phyloP scores from a whole-genome alignment of 1,140 invertebrate species.

The Meloidogyne hapla region DNA sequence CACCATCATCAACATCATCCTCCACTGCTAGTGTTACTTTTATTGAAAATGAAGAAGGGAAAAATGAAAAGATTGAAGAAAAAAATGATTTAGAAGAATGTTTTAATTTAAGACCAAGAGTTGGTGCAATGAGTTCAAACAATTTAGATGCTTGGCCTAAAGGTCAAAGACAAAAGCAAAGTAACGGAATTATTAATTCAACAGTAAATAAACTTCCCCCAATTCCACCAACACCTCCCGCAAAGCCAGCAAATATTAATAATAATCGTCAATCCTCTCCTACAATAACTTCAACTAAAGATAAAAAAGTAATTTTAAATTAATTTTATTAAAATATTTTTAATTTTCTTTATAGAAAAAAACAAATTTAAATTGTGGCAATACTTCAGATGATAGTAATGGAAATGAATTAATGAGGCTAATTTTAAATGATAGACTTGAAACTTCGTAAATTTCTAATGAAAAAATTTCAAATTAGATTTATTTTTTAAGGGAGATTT shows the following conservation, averaged over 20 bases:
- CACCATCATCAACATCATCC: not conserved
- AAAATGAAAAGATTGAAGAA: not conserved
- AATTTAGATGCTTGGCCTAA: not conserved
- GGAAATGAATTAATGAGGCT: constrained; percentile 38
- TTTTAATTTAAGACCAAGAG: not conserved
- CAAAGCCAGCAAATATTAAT: not conserved
- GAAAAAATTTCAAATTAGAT: not conserved
- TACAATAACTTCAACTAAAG: not conserved
- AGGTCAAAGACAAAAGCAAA: not conserved
- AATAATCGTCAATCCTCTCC: constrained; percentile 1
- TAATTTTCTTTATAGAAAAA: not conserved
- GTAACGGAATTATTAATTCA: not conserved
- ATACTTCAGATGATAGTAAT: not conserved
- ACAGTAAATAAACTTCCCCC: not conserved
- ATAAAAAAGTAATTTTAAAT: not conserved
- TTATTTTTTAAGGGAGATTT: not conserved
- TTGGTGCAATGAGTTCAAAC: not conserved
- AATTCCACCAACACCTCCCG: constrained; percentile 10
- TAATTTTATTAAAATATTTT: not conserved
- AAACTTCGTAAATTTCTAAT: constrained; percentile 45
- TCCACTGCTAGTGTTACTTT: not conserved
- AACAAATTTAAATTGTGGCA: not conserved
- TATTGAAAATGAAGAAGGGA: not conserved
- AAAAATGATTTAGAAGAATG: not conserved
- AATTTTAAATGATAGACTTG: constrained; percentile 44